Conservation (phyloP, 92 coral and sea anemone genomes). For the Porites cylindrica region DNA sequence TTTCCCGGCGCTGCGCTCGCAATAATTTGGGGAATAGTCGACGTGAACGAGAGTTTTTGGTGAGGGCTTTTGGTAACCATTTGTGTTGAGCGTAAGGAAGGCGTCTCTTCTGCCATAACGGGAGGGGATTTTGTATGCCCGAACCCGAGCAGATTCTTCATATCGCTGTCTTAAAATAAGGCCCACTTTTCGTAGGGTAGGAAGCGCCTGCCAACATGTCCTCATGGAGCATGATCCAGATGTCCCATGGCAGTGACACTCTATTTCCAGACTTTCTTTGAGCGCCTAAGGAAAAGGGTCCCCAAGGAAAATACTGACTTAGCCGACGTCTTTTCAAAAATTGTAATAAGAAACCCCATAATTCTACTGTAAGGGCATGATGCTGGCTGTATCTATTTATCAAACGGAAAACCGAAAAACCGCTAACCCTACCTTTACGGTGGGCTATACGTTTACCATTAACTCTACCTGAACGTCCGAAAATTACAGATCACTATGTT, state of each 20-base stretch:
- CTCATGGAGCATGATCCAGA: slow-evolving; percentile 76
- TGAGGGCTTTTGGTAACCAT: slow-evolving; percentile 3
- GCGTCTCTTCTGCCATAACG: slow-evolving; percentile 61
- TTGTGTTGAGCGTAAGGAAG: slow-evolving; percentile 43
- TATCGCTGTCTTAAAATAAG: slow-evolving; percentile 30
- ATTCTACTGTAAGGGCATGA: no score
- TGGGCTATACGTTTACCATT: no score
- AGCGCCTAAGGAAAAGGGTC: slow-evolving; percentile 63
- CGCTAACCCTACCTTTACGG: no score
- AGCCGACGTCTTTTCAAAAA: neutral
- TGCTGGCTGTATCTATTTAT: no score
- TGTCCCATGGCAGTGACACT: slow-evolving; percentile 90
- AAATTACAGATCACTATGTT: no score
- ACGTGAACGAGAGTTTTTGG: slow-evolving; percentile 52
- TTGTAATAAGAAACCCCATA: no score
- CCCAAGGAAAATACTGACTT: slow-evolving; percentile 13
- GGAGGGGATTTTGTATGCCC: slow-evolving; percentile 41
- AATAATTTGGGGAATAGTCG: slow-evolving; percentile 61
- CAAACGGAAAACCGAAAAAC: no score
- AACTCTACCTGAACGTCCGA: no score
- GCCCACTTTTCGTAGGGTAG: slow-evolving; percentile 73
- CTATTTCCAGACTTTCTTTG: slow-evolving; percentile 59
- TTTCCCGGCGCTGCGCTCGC: slow-evolving; percentile 43
- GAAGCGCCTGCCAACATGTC: slow-evolving; percentile 90
- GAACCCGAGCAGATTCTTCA: slow-evolving; percentile 32